Conservation (phyloP, 2,113 vertebrate genomes). For the Erythrolamprus reginae region DNA sequence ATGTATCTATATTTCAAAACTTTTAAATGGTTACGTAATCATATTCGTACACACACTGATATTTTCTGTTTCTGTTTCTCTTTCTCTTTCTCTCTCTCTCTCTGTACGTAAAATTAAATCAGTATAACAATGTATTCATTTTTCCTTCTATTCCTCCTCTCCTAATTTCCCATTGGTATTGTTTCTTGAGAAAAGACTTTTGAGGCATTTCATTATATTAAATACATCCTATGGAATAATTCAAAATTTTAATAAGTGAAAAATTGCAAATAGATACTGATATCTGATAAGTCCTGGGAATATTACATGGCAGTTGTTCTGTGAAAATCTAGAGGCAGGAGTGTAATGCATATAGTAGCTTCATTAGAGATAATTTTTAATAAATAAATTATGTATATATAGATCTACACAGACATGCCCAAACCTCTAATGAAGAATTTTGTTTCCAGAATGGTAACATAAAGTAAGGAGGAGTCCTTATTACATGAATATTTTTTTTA, state of each 20-base stretch:
- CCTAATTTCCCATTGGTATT: not conserved
- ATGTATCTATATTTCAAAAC: constrained; percentile 43
- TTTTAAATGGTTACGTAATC: constrained; percentile 32
- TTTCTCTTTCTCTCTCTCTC: no score
- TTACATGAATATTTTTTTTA: not conserved
- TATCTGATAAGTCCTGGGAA: not conserved
- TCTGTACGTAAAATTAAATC: not conserved
- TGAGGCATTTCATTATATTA: not conserved
- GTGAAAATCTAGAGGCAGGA: not conserved
- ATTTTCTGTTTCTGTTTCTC: not conserved
- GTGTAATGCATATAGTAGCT: not conserved
- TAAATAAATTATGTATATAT: not conserved
- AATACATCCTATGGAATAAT: constrained; percentile 4
- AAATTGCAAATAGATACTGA: not conserved
- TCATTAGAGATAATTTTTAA: not conserved
- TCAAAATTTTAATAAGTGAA: constrained; percentile 1
- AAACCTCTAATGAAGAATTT: not conserved
- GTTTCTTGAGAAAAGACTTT: not conserved
- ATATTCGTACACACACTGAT: constrained; percentile 43
- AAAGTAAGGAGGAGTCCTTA: not conserved
- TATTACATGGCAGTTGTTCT: not conserved
- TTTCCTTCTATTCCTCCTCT: not conserved
- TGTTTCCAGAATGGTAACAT: not conserved
- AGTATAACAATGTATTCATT: constrained; percentile 9
- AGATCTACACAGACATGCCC: not conserved